These are phyloP conservation scores for Eriosoma lanigerum DNA, from an alignment of 1,140 invertebrate genomes.

Conservation along the genomic window DNA sequence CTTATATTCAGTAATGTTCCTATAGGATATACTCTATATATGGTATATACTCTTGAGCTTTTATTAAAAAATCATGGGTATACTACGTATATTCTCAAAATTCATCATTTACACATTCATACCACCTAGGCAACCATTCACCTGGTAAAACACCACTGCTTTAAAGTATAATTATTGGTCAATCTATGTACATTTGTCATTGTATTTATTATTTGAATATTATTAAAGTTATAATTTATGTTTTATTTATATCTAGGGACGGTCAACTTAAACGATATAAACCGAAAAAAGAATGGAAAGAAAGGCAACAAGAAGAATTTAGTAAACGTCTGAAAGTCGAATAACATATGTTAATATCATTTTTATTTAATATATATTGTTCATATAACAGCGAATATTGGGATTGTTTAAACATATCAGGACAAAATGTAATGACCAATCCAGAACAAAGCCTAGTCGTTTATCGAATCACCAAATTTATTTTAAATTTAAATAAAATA, in stretches of 20 bases:
- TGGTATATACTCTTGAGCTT: too few species aligned
- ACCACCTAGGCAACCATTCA: too few species aligned
- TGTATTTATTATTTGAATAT: too few species aligned
- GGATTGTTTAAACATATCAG: not conserved
- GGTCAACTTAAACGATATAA: conserved; percentile 89
- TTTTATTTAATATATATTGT: conserved; percentile 18
- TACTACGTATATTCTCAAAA: too few species aligned
- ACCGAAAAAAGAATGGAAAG: conserved; percentile 90
- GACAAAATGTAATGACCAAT: conserved; percentile 32
- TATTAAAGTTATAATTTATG: too few species aligned
- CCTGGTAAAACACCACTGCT: too few species aligned
- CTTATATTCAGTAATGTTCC: too few species aligned
- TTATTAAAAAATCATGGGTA: too few species aligned
- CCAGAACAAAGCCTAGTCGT: conserved; percentile 46
- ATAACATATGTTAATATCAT: conserved; percentile 59
- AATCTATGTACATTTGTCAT: too few species aligned
- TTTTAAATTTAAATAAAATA: conserved; percentile 27
- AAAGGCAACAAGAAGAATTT: conserved; percentile 90
- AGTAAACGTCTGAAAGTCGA: conserved; percentile 83
- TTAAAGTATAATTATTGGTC: too few species aligned
- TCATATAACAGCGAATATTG: conserved; percentile 21
- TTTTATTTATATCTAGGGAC: conserved; percentile 68
- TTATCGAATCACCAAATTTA: not conserved
- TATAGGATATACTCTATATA: too few species aligned
- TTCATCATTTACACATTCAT: too few species aligned